These are phyloP conservation scores for Nestor notabilis DNA, from an alignment of 2,113 vertebrate genomes.

Conservation along the genomic window DNA sequence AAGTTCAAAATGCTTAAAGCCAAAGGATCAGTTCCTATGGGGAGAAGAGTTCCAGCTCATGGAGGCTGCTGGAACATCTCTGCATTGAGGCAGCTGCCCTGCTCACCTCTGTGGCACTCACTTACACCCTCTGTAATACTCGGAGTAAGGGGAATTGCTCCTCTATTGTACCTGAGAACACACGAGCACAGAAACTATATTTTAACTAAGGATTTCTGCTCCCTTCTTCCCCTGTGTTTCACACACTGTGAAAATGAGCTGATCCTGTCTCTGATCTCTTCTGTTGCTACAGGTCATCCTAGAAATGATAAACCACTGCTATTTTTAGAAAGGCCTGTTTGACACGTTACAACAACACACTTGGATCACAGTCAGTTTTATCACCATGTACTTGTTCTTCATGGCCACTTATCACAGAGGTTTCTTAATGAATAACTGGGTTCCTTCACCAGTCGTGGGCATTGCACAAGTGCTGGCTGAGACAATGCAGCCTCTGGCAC, in stretches of 20 bases:
- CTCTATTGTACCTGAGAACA: not conserved
- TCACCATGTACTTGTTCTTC: not conserved
- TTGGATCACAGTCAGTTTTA: conserved; percentile 1
- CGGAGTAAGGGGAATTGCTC: not conserved
- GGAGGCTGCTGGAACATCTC: not conserved
- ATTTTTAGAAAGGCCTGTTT: not conserved
- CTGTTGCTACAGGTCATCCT: not conserved
- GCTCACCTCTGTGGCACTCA: not conserved
- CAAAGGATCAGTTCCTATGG: not conserved
- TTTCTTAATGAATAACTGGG: conserved; percentile 3
- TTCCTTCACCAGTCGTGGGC: not conserved
- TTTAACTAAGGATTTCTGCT: not conserved
- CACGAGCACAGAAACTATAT: not conserved
- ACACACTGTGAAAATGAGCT: not conserved
- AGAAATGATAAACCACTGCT: not conserved
- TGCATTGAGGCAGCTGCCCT: not conserved
- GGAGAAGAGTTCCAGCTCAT: not conserved
- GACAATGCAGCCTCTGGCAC: not conserved
- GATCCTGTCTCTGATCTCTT: not conserved
- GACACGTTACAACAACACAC: not conserved
- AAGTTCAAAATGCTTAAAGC: not conserved
- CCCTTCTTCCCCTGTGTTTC: not conserved
- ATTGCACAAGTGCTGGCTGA: not conserved
- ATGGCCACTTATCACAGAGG: not conserved
- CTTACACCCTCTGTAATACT: not conserved